These are phyloP conservation scores for Formica selysi DNA, from an alignment of 1,140 invertebrate species.

Conservation along the genomic window DNA sequence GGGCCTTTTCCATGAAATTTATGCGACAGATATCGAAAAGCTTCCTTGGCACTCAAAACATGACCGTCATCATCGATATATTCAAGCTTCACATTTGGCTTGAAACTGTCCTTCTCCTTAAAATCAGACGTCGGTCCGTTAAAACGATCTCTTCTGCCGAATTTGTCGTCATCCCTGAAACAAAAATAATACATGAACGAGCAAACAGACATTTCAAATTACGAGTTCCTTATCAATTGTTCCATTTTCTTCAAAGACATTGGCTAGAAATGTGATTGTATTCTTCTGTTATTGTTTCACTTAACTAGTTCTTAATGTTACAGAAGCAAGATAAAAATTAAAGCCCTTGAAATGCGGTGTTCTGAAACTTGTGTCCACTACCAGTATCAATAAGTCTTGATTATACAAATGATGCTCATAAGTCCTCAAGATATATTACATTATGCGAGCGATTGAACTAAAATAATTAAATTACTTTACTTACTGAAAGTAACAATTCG, in stretches of 20 bases:
- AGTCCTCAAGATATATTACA: conserved; percentile 65
- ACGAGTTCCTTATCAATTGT: neutral
- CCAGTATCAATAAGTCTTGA: conserved; percentile 17
- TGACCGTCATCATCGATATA: conserved; percentile 99
- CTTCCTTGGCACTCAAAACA: conserved; percentile 97
- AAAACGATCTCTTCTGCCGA: conserved; percentile 92
- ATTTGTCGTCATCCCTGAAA: conserved; percentile 94
- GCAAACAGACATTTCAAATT: neutral
- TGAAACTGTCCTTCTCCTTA: conserved; percentile 97
- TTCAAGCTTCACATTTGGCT: conserved; percentile 98
- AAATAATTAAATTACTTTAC: conserved; percentile 57
- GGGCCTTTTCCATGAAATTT: conserved; percentile 99
- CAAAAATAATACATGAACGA: conserved; percentile 56
- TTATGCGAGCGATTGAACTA: conserved; percentile 69
- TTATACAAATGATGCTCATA: conserved; percentile 2
- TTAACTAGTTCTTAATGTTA: neutral
- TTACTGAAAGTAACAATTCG: too few species aligned
- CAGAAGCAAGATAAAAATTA: conserved; percentile 6
- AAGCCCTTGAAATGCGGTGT: conserved; percentile 71
- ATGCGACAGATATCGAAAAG: conserved; percentile 97
- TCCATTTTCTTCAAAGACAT: neutral
- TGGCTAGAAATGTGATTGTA: neutral
- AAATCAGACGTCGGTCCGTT: conserved; percentile 96
- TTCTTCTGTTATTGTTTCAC: conserved; percentile 17
- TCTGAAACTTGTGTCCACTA: conserved; percentile 64